These are phyloP conservation scores for Acanthaster planci DNA, from an alignment of 35 echinoderm and acorn worm genomes.

Conservation along the genomic window DNA sequence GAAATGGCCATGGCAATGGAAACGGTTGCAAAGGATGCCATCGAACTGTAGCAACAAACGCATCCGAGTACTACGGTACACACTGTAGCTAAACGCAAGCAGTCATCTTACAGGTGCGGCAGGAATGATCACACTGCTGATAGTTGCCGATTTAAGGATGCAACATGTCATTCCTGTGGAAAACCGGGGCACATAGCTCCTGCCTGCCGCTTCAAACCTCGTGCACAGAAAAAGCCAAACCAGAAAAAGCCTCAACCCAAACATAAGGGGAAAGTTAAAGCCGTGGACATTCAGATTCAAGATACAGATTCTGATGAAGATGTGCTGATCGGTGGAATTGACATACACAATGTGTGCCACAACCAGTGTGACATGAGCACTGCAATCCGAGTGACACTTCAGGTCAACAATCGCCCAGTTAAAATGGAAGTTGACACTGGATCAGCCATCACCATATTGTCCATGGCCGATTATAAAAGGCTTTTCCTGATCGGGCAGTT, in stretches of 20 bases:
- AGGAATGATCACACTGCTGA: not conserved
- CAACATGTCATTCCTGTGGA: conserved; percentile 35
- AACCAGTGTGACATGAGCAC: not conserved
- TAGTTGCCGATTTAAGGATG: conserved; percentile 18
- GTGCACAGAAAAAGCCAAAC: not conserved
- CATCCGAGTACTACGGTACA: not conserved
- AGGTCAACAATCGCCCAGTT: not conserved
- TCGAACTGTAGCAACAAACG: not conserved
- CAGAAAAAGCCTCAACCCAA: not conserved
- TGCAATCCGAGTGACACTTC: not conserved
- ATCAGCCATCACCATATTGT: conserved; percentile 10
- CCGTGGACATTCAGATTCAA: not conserved
- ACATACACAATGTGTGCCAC: not conserved
- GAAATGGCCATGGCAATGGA: conserved; percentile 39
- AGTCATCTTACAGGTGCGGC: conserved; percentile 6
- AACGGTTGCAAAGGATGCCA: conserved; percentile 33
- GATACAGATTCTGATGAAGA: conserved; percentile 16
- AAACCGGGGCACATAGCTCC: conserved; percentile 42
- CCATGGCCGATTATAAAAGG: not conserved
- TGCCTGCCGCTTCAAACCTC: conserved; percentile 2
- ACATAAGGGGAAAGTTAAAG: not conserved
- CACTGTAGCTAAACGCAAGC: not conserved
- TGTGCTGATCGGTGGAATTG: not conserved
- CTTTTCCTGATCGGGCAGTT: not conserved
- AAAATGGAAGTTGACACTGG: conserved; percentile 32